Base-by-base conservation (phyloP, 2,797 vertebrate genomes). In the Paratrypauchen microcephalus region DNA sequence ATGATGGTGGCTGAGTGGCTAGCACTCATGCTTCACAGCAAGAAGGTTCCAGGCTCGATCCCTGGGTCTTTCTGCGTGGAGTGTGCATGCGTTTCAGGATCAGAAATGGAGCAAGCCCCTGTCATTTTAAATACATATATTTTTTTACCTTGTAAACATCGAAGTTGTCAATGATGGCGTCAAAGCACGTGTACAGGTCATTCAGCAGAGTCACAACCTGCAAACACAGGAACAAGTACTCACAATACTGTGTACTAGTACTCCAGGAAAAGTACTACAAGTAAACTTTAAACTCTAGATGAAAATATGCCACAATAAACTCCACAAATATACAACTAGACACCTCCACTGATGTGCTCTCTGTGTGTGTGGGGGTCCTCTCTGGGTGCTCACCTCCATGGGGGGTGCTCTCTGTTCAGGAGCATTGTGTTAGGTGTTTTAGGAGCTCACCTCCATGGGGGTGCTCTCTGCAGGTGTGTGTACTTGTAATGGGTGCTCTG, bases 101-200 rank as follows among this genome's bases (percentile, higher is more conserved):
- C 47, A 48, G 16, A 19, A 18, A 3, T 5, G 45, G 18, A 6
- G 4, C 16, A 2, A 18, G 5, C 6, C 6, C 15, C 5, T 48
- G 18, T 7, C n/a, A n/a, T 6, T 7, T 6, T 7, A 47, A 16
- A 47, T 16, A 1, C 1, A 19, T 2, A 5, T 5, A 1, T 4
- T 9, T 41, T 9, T 41, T 16, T 18, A 97, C 97, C 95, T 98
- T 98, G 92, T 98, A 98, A 84, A 98, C 97, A 0, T 98, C 97
- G 48, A 98, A 98, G 92, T 96, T 97, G 90, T 98, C 97, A n/a
- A 98, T 98, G 85, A 98, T 97, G 77, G 96, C 97, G 0, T 98
- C 97, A 9, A 98, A 98, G 74, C 96, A 98, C 16, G 97, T 98
- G 88, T 98, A 98, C 69, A 98, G 94, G 80, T 98, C 97, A 2